A percentile compares a stretch with the other conserved stretches of the same genome.
Evolutionary conservation across 1,140 invertebrate species (phyloP).

Genomic region (Bombus sibiricus): DNA sequence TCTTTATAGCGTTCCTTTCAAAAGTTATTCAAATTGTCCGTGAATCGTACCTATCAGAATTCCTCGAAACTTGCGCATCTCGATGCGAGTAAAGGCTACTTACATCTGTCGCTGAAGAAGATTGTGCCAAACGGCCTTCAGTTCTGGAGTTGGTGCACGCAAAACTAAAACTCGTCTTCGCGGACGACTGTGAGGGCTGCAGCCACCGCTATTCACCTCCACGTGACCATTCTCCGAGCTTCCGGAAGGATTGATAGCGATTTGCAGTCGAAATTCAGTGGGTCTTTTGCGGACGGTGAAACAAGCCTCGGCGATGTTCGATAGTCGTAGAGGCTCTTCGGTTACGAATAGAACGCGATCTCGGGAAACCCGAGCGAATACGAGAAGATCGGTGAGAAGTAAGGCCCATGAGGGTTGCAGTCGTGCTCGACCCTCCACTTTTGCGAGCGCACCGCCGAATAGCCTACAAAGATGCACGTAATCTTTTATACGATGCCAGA

Average conservation of each 20-base stretch:
- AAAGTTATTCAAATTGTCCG: neutral
- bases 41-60: conserved; percentile 1
- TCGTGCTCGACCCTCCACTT: conserved; percentile 90
- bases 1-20: neutral
- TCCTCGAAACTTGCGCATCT: conserved; percentile 15
- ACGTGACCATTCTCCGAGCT: conserved; percentile 68
- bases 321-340: conserved; percentile 91
- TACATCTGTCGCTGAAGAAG: conserved; percentile 94
- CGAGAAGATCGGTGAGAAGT: conserved; percentile 90
- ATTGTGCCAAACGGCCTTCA: conserved; percentile 95
- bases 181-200: conserved; percentile 79
- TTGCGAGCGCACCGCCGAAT: conserved; percentile 91
- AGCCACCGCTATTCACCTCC: conserved; percentile 74
- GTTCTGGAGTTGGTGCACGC: conserved; percentile 90
- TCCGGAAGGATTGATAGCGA: conserved; percentile 70
- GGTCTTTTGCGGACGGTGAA: conserved; percentile 92
- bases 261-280: conserved; percentile 80
- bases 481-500: too few species aligned
- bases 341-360: conserved; percentile 93
- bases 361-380: conserved; percentile 92
- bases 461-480: conserved; percentile 79
- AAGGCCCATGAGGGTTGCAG: conserved; percentile 92
- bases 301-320: conserved; percentile 90
- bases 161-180: conserved; percentile 88
- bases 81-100: conserved; percentile 71